Evolutionary conservation across 1,140 invertebrate genomes (phyloP).

Genomic region (Cotesia chilonis): DNA sequence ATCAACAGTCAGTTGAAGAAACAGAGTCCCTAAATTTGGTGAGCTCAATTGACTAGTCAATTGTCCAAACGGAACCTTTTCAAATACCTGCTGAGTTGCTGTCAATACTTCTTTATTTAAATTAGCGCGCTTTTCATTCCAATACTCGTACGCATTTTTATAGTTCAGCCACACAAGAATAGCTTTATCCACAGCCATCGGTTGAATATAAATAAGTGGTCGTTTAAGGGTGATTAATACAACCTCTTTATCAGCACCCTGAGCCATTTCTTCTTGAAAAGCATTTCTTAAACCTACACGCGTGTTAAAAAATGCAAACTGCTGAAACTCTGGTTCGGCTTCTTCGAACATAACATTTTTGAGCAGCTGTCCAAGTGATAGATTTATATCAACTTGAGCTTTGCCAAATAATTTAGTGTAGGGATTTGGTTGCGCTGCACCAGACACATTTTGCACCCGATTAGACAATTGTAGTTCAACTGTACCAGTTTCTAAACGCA

Average conservation of each 20-base stretch:
- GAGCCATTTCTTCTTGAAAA: slow-evolving; percentile 90
- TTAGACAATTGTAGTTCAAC: slow-evolving; percentile 94
- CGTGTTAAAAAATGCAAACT: slow-evolving; percentile 97
- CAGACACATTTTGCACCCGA: slow-evolving; percentile 88
- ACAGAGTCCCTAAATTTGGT: slow-evolving; percentile 86
- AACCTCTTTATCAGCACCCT: slow-evolving; percentile 91
- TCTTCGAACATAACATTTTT: slow-evolving; percentile 95
- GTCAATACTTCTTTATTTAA: slow-evolving; percentile 87
- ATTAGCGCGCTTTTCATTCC: slow-evolving; percentile 93
- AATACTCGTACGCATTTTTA: slow-evolving; percentile 98
- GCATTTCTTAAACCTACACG: slow-evolving; percentile 85
- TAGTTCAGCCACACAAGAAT: slow-evolving; percentile 98
- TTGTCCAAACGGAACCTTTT: slow-evolving; percentile 81
- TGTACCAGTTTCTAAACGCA: slow-evolving; percentile 91
- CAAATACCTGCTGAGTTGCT: slow-evolving; percentile 80
- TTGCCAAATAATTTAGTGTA: slow-evolving; percentile 89
- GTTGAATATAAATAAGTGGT: slow-evolving; percentile 94
- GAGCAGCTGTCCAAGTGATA: slow-evolving; percentile 93
- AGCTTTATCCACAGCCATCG: slow-evolving; percentile 93
- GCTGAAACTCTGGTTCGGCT: slow-evolving; percentile 95
- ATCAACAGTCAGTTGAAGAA: slow-evolving; percentile 93
- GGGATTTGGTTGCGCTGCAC: slow-evolving; percentile 70
- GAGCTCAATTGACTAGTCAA: slow-evolving; percentile 76
- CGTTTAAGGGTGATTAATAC: slow-evolving; percentile 90
- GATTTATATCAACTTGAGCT: slow-evolving; percentile 92